A percentile compares a stretch with the other conserved stretches of the same genome.
Evolutionary conservation across 2,888 invertebrate species (phyloP).

Genomic region (Panopea generosa): DNA sequence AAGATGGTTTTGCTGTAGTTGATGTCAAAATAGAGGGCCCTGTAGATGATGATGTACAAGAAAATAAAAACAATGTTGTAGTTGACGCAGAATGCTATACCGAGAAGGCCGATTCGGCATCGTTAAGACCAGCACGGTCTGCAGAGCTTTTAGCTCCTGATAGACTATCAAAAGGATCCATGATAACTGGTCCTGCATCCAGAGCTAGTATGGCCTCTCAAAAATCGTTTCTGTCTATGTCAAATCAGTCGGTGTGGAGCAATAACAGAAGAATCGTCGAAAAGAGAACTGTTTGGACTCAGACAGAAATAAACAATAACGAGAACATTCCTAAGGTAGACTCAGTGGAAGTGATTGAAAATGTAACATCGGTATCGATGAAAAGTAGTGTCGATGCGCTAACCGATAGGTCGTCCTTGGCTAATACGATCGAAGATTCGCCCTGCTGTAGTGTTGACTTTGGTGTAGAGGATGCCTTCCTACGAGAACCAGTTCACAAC

Average conservation of each 20-base stretch:
- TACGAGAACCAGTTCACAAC: slow-evolving; percentile 39
- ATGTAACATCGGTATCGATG: neutral
- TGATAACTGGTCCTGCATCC: slow-evolving; percentile 23
- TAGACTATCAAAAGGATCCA: slow-evolving; percentile 38
- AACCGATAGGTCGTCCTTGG: neutral
- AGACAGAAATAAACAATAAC: slow-evolving; percentile 33
- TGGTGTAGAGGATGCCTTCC: slow-evolving; percentile 39
- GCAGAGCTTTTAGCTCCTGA: slow-evolving; percentile 8
- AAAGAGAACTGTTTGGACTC: slow-evolving; percentile 59
- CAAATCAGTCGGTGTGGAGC: slow-evolving; percentile 36
- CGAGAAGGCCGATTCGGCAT: slow-evolving; percentile 1
- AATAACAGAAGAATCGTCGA: slow-evolving; percentile 4
- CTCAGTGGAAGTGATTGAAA: neutral
- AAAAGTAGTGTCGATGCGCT: neutral
- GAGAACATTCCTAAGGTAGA: neutral
- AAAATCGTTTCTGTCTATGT: slow-evolving; percentile 38
- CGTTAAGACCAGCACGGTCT: neutral
- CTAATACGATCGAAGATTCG: slow-evolving; percentile 5
- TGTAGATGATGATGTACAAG: neutral
- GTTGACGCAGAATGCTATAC: slow-evolving; percentile 33
- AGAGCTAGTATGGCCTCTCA: slow-evolving; percentile 35
- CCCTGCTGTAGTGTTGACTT: slow-evolving; percentile 45
- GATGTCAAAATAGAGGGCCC: slow-evolving; percentile 9
- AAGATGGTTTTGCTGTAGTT: slow-evolving; percentile 6
- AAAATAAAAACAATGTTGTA: neutral